These are phyloP conservation scores for Nebria ingens DNA, from an alignment of 1,140 invertebrate species.

Conservation along the genomic window DNA sequence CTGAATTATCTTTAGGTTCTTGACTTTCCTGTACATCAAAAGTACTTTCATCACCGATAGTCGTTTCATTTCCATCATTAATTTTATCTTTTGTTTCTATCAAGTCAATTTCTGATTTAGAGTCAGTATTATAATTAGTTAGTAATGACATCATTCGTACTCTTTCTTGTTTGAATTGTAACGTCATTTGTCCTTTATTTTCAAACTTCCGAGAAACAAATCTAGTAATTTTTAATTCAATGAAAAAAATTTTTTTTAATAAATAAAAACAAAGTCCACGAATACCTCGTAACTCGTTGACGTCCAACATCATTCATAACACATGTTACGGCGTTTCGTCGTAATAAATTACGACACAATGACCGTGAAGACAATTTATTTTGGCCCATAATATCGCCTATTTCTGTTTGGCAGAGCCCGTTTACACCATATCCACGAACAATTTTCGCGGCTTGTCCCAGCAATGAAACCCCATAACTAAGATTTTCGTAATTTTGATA, in stretches of 20 bases:
- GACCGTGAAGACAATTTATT: conserved; percentile 41
- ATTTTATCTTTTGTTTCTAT: background rate
- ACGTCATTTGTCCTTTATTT: conserved; percentile 28
- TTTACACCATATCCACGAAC: conserved; percentile 36
- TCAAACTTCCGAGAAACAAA: conserved; percentile 25
- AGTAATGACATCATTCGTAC: conserved; percentile 30
- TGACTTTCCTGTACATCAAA: background rate
- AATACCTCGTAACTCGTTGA: conserved; percentile 38
- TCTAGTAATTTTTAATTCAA: background rate
- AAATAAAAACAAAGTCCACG: background rate
- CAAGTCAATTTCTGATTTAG: background rate
- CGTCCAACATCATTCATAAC: conserved; percentile 44
- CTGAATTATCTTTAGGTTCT: background rate
- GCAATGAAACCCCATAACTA: conserved; percentile 29
- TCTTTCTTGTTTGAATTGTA: conserved; percentile 34
- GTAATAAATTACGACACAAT: conserved; percentile 39
- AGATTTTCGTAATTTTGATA: conserved; percentile 1
- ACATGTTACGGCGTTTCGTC: conserved; percentile 35
- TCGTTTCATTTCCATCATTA: background rate
- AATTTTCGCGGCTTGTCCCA: conserved; percentile 38
- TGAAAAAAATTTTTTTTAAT: background rate
- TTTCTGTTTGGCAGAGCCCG: conserved; percentile 39
- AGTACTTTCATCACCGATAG: background rate
- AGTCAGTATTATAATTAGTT: background rate
- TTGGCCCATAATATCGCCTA: conserved; percentile 37